Percentiles rank a stretch among this genome's conserved stretches.
Evolutionary conservation across 2,797 vertebrate genomes (phyloP).

Genomic region (Gymnothorax javanicus): DNA sequence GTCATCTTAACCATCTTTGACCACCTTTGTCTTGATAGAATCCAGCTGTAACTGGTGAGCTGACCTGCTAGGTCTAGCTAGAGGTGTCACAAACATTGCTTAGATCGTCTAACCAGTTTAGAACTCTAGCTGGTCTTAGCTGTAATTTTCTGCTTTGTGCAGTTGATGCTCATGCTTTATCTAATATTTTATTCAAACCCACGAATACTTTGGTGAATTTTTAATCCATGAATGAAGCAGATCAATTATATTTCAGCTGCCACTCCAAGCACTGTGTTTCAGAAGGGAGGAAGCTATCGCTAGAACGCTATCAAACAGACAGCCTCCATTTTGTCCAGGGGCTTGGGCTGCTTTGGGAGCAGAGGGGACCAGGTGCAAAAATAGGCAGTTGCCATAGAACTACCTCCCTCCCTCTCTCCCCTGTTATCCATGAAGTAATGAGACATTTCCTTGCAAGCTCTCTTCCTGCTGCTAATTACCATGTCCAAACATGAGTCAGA

Average conservation of each 20-base stretch:
- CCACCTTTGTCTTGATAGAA: too few species aligned
- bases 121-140: too few species aligned
- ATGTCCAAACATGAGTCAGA: conserved; percentile 54
- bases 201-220: background rate
- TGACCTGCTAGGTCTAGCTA: too few species aligned
- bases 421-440: conserved; percentile 45
- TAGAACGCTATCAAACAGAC: background rate
- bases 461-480: conserved; percentile 59
- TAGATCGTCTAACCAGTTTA: too few species aligned
- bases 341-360: background rate
- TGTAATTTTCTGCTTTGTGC: background rate
- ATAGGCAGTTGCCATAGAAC: conserved; percentile 9
- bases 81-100: too few species aligned
- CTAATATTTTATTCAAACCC: background rate
- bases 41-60: too few species aligned
- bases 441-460: conserved; percentile 56
- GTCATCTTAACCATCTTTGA: too few species aligned
- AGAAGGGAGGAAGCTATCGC: background rate
- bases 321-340: background rate
- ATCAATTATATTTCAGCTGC: background rate
- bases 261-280: background rate
- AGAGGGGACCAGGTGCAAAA: conserved; percentile 10
- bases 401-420: conserved; percentile 47
- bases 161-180: background rate
- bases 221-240: background rate